Percentiles rank a stretch among this genome's conserved stretches.
Evolutionary conservation across 2,888 invertebrate species (phyloP).

Genomic region (Acanthosoma haemorrhoidale): DNA sequence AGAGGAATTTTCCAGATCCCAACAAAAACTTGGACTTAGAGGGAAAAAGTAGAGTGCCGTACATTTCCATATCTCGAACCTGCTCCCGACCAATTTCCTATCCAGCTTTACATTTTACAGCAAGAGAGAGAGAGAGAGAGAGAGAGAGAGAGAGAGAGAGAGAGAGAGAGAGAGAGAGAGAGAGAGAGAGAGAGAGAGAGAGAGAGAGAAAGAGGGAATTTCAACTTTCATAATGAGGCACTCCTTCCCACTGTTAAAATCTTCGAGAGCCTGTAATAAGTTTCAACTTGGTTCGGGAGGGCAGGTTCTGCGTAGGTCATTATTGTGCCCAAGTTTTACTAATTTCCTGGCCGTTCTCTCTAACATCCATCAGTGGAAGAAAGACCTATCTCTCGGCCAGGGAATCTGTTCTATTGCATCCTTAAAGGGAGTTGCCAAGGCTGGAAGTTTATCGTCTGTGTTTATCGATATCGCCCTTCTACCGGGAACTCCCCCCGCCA

Average conservation of each 20-base stretch:
- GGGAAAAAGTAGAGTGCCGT: neutral
- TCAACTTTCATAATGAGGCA: constrained; percentile 16
- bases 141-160: neutral
- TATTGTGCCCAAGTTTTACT: constrained; percentile 12
- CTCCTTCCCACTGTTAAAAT: constrained; percentile 10
- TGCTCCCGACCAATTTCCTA: constrained; percentile 21
- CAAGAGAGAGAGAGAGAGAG: neutral
- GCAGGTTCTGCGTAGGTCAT: neutral
- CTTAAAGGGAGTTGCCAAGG: neutral
- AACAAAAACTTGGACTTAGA: neutral
- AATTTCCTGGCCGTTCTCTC: neutral
- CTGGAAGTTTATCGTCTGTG: neutral
- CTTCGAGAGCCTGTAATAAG: constrained; percentile 12
- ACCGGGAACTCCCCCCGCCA: neutral
- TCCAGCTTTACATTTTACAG: constrained; percentile 17
- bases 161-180: neutral
- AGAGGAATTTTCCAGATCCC: neutral
- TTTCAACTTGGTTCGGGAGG: constrained; percentile 14
- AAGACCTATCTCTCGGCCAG: constrained; percentile 4
- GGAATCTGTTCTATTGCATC: neutral
- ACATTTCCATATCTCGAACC: constrained; percentile 17
- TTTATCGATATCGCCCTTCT: constrained; percentile 4
- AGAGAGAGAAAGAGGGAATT: too few species aligned
- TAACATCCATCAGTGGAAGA: neutral
- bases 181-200: too few species aligned